Base-by-base conservation (phyloP, 2,888 invertebrate genomes). In the Drosophila meridiana region DNA sequence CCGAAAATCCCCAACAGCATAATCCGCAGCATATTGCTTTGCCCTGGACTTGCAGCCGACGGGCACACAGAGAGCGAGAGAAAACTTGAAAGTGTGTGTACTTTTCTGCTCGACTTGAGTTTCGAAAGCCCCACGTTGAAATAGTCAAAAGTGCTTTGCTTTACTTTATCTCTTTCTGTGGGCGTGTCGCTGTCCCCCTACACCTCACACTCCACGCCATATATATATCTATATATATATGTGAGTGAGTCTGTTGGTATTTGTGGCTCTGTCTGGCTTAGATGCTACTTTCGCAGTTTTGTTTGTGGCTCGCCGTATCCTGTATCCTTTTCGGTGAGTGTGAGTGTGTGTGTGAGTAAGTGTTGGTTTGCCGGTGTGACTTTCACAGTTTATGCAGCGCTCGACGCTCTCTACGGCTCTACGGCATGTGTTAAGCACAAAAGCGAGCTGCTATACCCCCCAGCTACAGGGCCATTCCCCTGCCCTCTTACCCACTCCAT, bases 41-140 rank as follows among this genome's bases (percentile, higher is more conserved):
- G 82, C 75, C 79, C 79, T 71, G 71, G 75, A 78, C 80, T 71
- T 57, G 69, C 50, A 66, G 61, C 43, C 40, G 52, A 36, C 53
- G 67, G 50, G 34, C 50, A 50, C 50, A 50, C 32, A 45, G 45
- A 26, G 9, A 20, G 9, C 7, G 3, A 20, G 43, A 67, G 40
- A 59, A 26, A 68, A 80, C 78, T 85, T 78, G 79, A 78, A 84
- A 86, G 83, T 83, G 79, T 85, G 88, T 87, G 87, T 87, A 87
- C 83, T 87, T 88, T 87, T 87, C 86, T 87, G 88, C 88, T 88
- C 80, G 88, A 87, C 87, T 87, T 86, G 88, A 86, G 84, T 84
- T 86, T 76, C 83, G 80, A 80, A 86, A 76, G 72, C 86, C 80
- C 80, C 73, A 76, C 80, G 80, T 82, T 87, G 84, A 86, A 87